Percentiles rank a stretch among this genome's conserved stretches.
These are phyloP conservation scores for Lutraria rhynchaena DNA, from an alignment of 1,140 invertebrate genomes.

Conservation along the genomic window DNA sequence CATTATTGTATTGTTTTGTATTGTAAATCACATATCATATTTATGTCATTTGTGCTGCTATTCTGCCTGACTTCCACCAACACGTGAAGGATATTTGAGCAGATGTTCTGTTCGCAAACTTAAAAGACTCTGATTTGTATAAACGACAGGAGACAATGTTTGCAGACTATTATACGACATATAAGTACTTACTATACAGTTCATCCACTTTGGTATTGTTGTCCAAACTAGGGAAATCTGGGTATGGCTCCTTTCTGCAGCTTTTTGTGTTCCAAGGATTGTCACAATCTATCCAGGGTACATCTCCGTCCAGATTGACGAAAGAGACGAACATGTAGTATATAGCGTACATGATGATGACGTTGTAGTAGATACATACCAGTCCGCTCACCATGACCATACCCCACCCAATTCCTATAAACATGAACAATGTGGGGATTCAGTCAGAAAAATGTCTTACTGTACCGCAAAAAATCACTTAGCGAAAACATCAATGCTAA, in stretches of 20 bases:
- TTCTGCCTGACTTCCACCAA: too few species aligned
- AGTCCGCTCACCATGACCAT: slow-evolving; percentile 79
- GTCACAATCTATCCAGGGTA: slow-evolving; percentile 74
- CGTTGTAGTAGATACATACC: slow-evolving; percentile 73
- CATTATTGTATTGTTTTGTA: too few species aligned
- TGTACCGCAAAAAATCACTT: too few species aligned
- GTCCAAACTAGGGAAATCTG: slow-evolving; percentile 49
- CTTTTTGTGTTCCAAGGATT: slow-evolving; percentile 66
- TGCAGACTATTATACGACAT: too few species aligned
- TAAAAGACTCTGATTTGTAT: too few species aligned
- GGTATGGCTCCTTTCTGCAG: slow-evolving; percentile 63
- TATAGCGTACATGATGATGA: slow-evolving; percentile 81
- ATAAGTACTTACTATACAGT: slow-evolving; percentile 1
- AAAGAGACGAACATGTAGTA: slow-evolving; percentile 80
- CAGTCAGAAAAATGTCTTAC: too few species aligned
- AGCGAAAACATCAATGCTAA: too few species aligned
- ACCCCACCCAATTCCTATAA: slow-evolving; percentile 75
- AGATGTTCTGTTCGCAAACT: too few species aligned
- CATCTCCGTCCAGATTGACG: slow-evolving; percentile 70
- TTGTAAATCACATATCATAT: too few species aligned
- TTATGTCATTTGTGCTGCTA: too few species aligned
- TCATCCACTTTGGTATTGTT: slow-evolving; percentile 12
- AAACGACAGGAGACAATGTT: not conserved
- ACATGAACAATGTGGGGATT: too few species aligned
- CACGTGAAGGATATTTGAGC: too few species aligned